Evolutionary conservation across 1,140 invertebrate genomes (phyloP), one percentile per base, ranked within the genome.

Genomic region (Ips nitidus): DNA sequence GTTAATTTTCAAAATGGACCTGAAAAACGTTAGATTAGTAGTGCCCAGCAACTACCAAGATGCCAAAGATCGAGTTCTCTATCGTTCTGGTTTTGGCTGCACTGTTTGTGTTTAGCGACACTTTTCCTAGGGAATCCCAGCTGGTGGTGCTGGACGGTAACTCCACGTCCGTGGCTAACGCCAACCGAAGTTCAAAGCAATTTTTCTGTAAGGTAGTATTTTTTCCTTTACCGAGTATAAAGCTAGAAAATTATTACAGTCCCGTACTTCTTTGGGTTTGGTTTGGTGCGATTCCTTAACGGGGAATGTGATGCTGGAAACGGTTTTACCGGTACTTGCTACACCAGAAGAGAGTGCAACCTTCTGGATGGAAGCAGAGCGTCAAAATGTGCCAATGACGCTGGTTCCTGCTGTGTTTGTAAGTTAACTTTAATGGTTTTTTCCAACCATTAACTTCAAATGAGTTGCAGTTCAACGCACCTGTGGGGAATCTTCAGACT

Each of bases 341-440:
- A 91, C 41, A 90, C 91, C 3, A 84, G 86, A 68, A 82, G 87
- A 41, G 90, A 94, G 78, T 94, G 92, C 74, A 77, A 81, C n/a
- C 85, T 86, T 72, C 84, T 88, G 36, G 87, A 86, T 58, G 92
- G 92, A 0, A 85, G 84, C 3, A 83, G 86, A 41, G 88, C 89
- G 1, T 91, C 90, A 7, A 82, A 76, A 2, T 94, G 92, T 78
- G 90, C 90, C 4, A 86, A 86, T 47, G 83, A 83, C 47, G 82
- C 87, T 66, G 86, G 85, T 41, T 85, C 89, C 62, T 94, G 92
- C 78, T 94, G 93, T 76, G 84, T 92, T 63, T 88, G 92, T 94
- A 81, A 88, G 88, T 87, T 0, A 22, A 22, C 22, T 22, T 22
- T 22, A 22, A 22, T 22, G 42, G 3, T 58, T 43, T 2, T 2